These are phyloP conservation scores for Heliconius ismenius DNA, from an alignment of 2,888 invertebrate genomes.

Conservation along the genomic window DNA sequence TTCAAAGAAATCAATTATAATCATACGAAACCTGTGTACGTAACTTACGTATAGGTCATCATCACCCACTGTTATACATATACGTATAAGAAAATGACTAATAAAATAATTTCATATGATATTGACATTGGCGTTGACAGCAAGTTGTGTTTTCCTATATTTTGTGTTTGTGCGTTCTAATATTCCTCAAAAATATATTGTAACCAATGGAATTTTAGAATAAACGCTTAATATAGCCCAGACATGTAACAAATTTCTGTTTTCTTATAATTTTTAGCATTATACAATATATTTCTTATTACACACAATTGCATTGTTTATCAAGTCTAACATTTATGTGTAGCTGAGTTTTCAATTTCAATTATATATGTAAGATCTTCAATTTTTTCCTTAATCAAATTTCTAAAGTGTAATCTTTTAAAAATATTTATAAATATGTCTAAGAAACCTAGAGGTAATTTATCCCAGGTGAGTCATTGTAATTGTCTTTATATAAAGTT, in stretches of 20 bases:
- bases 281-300: neutral
- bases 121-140: conserved; percentile 28
- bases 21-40: neutral
- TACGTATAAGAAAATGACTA: conserved; percentile 2
- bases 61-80: neutral
- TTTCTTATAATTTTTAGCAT: neutral
- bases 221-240: neutral
- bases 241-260: neutral
- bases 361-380: neutral
- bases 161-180: conserved; percentile 19
- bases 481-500: conserved; percentile 42
- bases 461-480: conserved; percentile 79
- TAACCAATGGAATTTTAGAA: neutral
- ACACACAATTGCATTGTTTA: conserved; percentile 7
- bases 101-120: conserved; percentile 15
- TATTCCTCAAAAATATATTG: neutral
- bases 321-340: conserved; percentile 3
- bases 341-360: neutral
- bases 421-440: conserved; percentile 53
- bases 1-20: neutral
- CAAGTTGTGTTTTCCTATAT: conserved; percentile 3
- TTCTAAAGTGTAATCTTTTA: neutral
- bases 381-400: neutral
- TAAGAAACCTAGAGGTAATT: conserved; percentile 65
- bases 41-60: neutral